A percentile compares a stretch with the other conserved stretches of the same genome.
Evolutionary conservation across 2,113 vertebrate species (phyloP).

Genomic region (Tragulus kanchil): DNA sequence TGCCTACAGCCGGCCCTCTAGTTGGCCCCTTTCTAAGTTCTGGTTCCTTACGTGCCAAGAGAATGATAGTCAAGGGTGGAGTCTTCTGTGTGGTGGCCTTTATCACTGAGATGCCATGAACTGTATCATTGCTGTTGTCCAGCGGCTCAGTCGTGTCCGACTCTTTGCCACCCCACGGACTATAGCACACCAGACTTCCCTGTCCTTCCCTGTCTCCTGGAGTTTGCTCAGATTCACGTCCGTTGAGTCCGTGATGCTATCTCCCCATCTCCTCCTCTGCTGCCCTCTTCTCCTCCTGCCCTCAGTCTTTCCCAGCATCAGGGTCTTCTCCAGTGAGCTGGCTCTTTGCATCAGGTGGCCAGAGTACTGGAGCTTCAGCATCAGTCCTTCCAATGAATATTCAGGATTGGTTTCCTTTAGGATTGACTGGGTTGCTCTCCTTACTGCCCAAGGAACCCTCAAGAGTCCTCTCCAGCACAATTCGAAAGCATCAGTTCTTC

Average conservation of each 20-base stretch:
- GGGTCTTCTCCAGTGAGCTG: neutral
- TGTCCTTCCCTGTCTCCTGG: neutral
- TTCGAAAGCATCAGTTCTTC: neutral
- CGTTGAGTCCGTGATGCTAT: neutral
- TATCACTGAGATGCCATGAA: neutral
- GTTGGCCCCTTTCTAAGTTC: neutral
- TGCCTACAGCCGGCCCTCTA: neutral
- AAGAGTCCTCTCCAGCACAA: neutral
- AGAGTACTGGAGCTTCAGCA: neutral
- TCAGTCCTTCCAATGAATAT: neutral
- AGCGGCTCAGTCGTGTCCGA: neutral
- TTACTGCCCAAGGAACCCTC: neutral
- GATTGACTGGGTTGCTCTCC: neutral
- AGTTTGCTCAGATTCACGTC: neutral
- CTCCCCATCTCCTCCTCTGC: neutral
- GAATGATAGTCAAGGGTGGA: neutral
- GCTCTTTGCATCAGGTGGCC: neutral
- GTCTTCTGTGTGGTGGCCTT: neutral
- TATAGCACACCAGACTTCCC: neutral
- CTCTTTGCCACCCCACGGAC: neutral
- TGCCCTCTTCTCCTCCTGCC: neutral
- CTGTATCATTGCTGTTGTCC: neutral
- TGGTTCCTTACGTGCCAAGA: neutral
- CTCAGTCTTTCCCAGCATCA: neutral
- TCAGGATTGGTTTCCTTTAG: neutral